Percentiles rank a stretch among this genome's conserved stretches.
These are phyloP conservation scores for Pectinophora gossypiella DNA, from an alignment of 1,140 invertebrate species.

Conservation along the genomic window DNA sequence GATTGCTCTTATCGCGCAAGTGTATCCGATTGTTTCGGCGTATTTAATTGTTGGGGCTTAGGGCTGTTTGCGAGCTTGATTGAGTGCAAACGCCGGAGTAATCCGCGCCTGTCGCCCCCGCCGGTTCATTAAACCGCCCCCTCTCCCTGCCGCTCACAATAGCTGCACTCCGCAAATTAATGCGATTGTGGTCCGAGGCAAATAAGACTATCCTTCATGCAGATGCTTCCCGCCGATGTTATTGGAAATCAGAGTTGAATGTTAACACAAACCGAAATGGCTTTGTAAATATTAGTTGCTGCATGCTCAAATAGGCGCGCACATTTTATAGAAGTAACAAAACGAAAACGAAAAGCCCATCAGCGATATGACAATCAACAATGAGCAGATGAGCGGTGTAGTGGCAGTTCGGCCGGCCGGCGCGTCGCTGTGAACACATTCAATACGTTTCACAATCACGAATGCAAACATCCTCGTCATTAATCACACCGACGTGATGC, in stretches of 20 bases:
- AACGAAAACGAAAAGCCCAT: no score
- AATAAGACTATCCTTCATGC: constrained; percentile 38
- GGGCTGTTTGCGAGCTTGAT: constrained; percentile 70
- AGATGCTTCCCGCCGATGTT: constrained; percentile 3
- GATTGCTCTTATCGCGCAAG: constrained; percentile 58
- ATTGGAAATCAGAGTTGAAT: background rate
- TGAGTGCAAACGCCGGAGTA: constrained; percentile 61
- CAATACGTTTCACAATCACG: constrained; percentile 25
- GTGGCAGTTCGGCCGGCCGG: no score
- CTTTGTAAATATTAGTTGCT: background rate
- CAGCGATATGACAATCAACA: no score
- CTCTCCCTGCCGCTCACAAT: constrained; percentile 27
- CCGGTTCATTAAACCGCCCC: constrained; percentile 69
- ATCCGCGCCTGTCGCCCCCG: constrained; percentile 49
- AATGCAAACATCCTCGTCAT: constrained; percentile 22
- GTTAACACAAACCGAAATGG: no score
- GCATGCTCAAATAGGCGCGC: background rate
- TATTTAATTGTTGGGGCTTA: constrained; percentile 71
- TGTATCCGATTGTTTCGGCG: constrained; percentile 66
- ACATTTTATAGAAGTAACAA: no score
- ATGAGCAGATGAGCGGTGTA: no score
- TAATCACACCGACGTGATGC: constrained; percentile 31
- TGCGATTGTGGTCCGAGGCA: constrained; percentile 56
- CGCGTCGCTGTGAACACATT: background rate
- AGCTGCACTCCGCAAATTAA: constrained; percentile 63